A percentile compares a stretch with the other conserved stretches of the same genome.
phyloP scores from a whole-genome alignment of 1,140 invertebrate genomes.

The Drosophila rhopaloa region DNA sequence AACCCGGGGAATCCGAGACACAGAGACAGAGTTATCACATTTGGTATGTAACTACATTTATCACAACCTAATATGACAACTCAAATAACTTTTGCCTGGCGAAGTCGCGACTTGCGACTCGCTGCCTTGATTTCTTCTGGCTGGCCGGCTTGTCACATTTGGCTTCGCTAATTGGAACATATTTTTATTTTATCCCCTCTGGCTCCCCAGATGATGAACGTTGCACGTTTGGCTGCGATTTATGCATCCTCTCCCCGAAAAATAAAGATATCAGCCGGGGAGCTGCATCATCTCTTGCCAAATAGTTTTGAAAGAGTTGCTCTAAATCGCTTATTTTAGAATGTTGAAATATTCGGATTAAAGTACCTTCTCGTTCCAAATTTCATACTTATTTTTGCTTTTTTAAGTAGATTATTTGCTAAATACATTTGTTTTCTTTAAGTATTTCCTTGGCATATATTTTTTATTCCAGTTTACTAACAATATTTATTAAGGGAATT shows the following conservation, averaged over 20 bases:
- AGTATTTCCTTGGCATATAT: no score
- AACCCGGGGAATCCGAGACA: background rate
- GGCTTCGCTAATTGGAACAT: conserved; percentile 81
- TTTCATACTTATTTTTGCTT: no score
- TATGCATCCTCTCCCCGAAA: conserved; percentile 65
- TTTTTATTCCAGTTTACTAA: no score
- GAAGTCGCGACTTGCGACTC: conserved; percentile 9
- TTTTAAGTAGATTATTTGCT: no score
- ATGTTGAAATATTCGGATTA: no score
- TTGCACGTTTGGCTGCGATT: conserved; percentile 58
- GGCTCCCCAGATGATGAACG: conserved; percentile 25
- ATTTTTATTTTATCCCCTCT: conserved; percentile 49
- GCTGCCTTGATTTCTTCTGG: conserved; percentile 3
- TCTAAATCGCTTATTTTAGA: background rate
- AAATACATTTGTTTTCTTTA: no score
- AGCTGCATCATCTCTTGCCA: background rate
- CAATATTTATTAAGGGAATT: no score
- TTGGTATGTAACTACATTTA: conserved; percentile 82
- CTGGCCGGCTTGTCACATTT: conserved; percentile 61
- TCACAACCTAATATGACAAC: conserved; percentile 83
- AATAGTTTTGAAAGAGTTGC: conserved; percentile 6
- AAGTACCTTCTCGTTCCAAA: no score
- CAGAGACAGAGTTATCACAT: conserved; percentile 74
- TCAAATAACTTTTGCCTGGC: conserved; percentile 76
- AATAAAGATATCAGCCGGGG: conserved; percentile 67